Evolutionary conservation across 2,888 invertebrate species (phyloP).

Genomic region (Lycaena phlaeas): DNA sequence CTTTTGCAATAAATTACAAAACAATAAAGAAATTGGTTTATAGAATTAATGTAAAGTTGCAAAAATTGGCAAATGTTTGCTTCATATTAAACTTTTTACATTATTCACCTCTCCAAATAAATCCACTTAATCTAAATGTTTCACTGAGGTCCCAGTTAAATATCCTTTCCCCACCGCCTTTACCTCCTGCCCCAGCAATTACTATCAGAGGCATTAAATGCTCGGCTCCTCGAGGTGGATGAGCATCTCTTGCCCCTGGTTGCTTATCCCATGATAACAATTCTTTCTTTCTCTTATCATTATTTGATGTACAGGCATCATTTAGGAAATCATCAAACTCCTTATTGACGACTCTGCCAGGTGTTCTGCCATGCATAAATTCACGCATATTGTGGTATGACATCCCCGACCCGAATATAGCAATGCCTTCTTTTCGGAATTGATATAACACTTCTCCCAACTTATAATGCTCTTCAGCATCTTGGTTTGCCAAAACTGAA

Average conservation of each 20-base stretch:
- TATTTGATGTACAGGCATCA: conserved; percentile 43
- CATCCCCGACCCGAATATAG: conserved; percentile 59
- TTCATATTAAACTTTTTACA: no score
- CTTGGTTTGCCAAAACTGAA: conserved; percentile 49
- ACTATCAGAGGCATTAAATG: conserved; percentile 62
- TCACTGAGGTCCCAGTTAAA: conserved; percentile 58
- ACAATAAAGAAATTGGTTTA: no score
- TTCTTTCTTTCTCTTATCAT: conserved; percentile 35
- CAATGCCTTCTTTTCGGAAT: conserved; percentile 55
- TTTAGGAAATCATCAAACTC: conserved; percentile 55
- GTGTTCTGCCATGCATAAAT: conserved; percentile 33
- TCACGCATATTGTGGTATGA: conserved; percentile 64
- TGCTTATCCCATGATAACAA: conserved; percentile 45
- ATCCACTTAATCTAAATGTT: conserved; percentile 50
- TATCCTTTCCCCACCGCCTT: conserved; percentile 41
- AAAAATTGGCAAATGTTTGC: no score
- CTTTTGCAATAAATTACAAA: no score
- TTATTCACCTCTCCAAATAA: conserved; percentile 54
- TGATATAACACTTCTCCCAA: conserved; percentile 43
- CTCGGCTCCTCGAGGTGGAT: conserved; percentile 51
- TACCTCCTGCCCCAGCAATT: conserved; percentile 53
- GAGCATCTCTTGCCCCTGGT: conserved; percentile 46
- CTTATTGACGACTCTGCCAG: conserved; percentile 38
- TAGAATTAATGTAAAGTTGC: no score
- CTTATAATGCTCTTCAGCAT: conserved; percentile 48